A percentile compares a stretch with the other conserved stretches of the same genome.
Evolutionary conservation across 1,140 invertebrate species (phyloP).

Genomic region (Agrypnia vestita): DNA sequence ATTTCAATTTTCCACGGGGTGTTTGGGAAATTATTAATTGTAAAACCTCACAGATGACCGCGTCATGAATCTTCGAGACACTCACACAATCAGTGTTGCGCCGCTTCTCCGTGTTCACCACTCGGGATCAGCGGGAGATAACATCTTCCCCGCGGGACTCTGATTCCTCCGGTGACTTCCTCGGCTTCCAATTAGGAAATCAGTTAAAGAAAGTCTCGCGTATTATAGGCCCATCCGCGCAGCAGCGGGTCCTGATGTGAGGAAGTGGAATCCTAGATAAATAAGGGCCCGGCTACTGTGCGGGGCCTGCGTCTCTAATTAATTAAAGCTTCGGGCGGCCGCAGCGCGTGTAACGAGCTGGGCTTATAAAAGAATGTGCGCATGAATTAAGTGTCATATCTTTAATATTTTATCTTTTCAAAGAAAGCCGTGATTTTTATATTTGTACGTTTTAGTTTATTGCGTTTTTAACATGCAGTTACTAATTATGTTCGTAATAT

Average conservation of each 20-base stretch:
- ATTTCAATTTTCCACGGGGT: no score
- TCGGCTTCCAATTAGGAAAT: slow-evolving; percentile 29
- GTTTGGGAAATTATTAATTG: no score
- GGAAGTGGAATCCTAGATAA: slow-evolving; percentile 10
- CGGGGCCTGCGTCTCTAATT: neutral
- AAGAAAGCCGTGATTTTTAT: slow-evolving; percentile 41
- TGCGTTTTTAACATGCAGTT: slow-evolving; percentile 31
- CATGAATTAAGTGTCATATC: slow-evolving; percentile 37
- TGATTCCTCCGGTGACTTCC: neutral
- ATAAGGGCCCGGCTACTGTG: slow-evolving; percentile 27
- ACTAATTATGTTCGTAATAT: no score
- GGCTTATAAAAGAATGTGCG: slow-evolving; percentile 28
- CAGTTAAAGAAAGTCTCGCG: slow-evolving; percentile 1
- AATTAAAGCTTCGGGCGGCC: neutral
- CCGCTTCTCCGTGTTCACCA: slow-evolving; percentile 17
- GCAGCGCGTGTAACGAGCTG: neutral
- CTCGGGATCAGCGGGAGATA: slow-evolving; percentile 28
- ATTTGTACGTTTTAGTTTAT: slow-evolving; percentile 23
- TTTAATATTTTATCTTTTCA: slow-evolving; percentile 34
- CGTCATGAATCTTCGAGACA: slow-evolving; percentile 10
- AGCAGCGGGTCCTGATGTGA: slow-evolving; percentile 8
- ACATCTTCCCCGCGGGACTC: slow-evolving; percentile 28
- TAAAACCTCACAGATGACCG: neutral
- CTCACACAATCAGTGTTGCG: slow-evolving; percentile 19
- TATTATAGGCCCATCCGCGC: slow-evolving; percentile 22